Percentiles rank a stretch among this genome's conserved stretches.
Evolutionary conservation across 2,797 vertebrate genomes (phyloP).

Genomic region (Spheniscus humboldti): DNA sequence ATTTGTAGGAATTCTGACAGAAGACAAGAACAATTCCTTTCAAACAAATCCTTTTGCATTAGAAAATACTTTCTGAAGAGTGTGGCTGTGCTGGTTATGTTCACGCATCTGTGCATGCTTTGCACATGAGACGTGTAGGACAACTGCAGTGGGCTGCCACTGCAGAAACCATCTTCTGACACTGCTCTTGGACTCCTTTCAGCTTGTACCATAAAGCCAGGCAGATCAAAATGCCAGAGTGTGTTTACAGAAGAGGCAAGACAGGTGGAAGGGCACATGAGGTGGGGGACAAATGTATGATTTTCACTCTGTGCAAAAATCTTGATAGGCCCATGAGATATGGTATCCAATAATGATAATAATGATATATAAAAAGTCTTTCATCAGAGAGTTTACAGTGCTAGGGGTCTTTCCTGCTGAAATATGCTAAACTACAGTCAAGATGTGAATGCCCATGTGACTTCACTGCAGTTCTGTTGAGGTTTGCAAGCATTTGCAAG

Average conservation of each 20-base stretch:
- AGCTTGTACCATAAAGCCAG: not conserved
- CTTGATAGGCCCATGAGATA: not conserved
- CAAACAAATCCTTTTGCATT: not conserved
- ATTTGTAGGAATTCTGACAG: not conserved
- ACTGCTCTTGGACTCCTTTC: not conserved
- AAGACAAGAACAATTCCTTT: not conserved
- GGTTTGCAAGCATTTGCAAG: not conserved
- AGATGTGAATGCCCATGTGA: not conserved
- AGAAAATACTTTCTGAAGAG: not conserved
- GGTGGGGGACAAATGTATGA: not conserved
- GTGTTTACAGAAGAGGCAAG: not conserved
- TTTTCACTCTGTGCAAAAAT: not conserved
- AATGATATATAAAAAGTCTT: not conserved
- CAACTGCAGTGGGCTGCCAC: fast-evolving
- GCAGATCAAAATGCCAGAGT: not conserved
- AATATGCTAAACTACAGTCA: not conserved
- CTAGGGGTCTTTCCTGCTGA: not conserved
- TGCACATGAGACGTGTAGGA: not conserved
- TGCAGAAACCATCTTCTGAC: not conserved
- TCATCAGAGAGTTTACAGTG: not conserved
- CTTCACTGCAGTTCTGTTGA: not conserved
- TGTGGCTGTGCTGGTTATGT: not conserved
- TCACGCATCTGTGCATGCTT: not conserved
- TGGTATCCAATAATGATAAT: not conserved
- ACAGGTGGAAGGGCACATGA: not conserved